Conservation (phyloP, 2,797 vertebrate genomes). For the Mergus octosetaceus region DNA sequence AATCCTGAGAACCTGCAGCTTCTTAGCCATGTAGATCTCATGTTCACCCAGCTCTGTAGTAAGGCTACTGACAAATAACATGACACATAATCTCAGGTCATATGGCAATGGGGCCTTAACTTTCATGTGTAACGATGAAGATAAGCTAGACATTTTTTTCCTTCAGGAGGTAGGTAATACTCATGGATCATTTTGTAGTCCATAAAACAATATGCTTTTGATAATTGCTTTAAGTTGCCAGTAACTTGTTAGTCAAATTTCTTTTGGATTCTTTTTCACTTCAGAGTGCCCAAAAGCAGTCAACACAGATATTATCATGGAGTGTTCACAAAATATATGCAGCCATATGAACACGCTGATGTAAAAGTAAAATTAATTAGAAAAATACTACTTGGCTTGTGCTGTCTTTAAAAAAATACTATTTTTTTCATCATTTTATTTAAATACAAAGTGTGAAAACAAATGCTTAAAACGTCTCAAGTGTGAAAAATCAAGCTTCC, state of each 20-base stretch:
- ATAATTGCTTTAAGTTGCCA: conserved; percentile 52
- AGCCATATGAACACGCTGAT: neutral
- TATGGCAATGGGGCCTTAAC: neutral
- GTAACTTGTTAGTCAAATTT: conserved; percentile 47
- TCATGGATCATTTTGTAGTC: conserved; percentile 13
- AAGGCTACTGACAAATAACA: neutral
- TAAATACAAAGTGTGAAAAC: neutral
- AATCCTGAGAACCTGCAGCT: neutral
- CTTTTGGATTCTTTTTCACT: conserved; percentile 50
- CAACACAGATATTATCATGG: conserved; percentile 40
- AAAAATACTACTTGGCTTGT: conserved; percentile 48
- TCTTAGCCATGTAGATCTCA: neutral
- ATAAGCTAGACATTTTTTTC: neutral
- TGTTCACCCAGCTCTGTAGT: neutral
- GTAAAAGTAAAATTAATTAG: conserved; percentile 50
- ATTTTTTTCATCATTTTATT: neutral
- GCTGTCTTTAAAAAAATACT: neutral
- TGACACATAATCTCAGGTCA: neutral
- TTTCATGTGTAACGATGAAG: neutral
- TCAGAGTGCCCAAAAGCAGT: conserved; percentile 47
- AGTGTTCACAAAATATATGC: conserved; percentile 36
- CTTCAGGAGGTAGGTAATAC: neutral
- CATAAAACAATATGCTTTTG: conserved; percentile 58
- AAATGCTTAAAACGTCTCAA: neutral
- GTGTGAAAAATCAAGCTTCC: neutral